Percentiles rank a stretch among this genome's conserved stretches.
Evolutionary conservation across 1,140 invertebrate species (phyloP).

Genomic region (Habropoda laboriosa): DNA sequence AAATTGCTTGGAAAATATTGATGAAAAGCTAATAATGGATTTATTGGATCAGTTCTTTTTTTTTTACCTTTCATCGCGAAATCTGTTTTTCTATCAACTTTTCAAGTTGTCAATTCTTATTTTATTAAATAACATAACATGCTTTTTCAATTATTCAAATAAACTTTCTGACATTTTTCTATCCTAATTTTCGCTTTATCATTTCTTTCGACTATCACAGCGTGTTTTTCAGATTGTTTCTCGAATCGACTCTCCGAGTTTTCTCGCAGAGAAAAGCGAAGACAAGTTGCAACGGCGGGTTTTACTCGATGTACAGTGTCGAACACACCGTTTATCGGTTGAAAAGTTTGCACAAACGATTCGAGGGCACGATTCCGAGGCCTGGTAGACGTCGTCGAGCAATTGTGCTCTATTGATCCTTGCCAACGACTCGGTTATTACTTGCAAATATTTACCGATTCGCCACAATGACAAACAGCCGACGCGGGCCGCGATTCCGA

Average conservation of each 20-base stretch:
- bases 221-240: not conserved
- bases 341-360: constrained; percentile 39
- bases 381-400: constrained; percentile 14
- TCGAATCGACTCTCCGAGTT: not conserved
- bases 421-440: constrained; percentile 24
- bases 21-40: no score
- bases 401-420: constrained; percentile 37
- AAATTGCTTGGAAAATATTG: no score
- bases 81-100: no score
- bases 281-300: not conserved
- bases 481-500: not conserved
- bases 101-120: no score
- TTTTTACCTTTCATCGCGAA: no score
- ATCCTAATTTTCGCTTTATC: no score
- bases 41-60: no score
- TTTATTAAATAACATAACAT: no score
- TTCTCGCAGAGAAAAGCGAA: not conserved
- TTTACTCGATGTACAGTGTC: not conserved
- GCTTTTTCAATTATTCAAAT: no score
- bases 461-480: constrained; percentile 17
- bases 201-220: no score
- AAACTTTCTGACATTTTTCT: no score
- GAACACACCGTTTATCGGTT: not conserved
- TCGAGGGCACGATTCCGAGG: not conserved
- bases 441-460: constrained; percentile 41